A percentile compares a stretch with the other conserved stretches of the same genome.
Conservation (phyloP, 64 coral and sea anemone genomes). For the Montipora foliosa region DNA sequence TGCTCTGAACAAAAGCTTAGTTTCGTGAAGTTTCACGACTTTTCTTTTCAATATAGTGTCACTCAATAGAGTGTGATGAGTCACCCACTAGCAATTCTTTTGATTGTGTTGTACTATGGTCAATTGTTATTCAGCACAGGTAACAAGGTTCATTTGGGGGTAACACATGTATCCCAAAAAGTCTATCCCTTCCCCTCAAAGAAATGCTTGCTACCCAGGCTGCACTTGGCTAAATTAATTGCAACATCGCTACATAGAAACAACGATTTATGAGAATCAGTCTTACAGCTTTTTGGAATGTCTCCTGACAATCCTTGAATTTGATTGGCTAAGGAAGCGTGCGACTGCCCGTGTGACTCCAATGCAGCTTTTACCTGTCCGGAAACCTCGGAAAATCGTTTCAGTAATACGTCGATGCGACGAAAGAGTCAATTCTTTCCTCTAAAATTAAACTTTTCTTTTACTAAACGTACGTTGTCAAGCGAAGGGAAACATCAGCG, state of each 20-base stretch:
- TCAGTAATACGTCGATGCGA: conserved; percentile 26
- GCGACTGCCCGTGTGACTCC: neutral
- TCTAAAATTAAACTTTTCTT: conserved; percentile 1
- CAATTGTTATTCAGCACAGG: too few relatives aligned
- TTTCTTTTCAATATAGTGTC: too few relatives aligned
- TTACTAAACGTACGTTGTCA: conserved; percentile 16
- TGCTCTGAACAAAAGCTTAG: too few relatives aligned
- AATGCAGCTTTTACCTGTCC: too few relatives aligned
- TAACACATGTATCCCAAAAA: conserved; percentile 16
- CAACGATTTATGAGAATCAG: conserved; percentile 32
- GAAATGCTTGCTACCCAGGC: conserved; percentile 30
- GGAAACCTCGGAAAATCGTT: conserved; percentile 21
- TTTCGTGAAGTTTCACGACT: too few relatives aligned
- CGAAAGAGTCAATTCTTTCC: conserved; percentile 19
- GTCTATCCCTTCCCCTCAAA: conserved; percentile 25
- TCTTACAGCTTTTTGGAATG: conserved; percentile 28
- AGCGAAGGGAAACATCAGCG: conserved; percentile 30
- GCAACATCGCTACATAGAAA: conserved; percentile 24
- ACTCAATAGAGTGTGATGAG: too few relatives aligned
- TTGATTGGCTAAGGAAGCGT: conserved; percentile 31
- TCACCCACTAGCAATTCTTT: too few relatives aligned
- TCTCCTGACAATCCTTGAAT: conserved; percentile 3
- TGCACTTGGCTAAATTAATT: conserved; percentile 23
- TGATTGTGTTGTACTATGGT: too few relatives aligned
- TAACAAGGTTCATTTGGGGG: too few relatives aligned